Base-by-base conservation (phyloP, 1,140 invertebrate genomes). In the Nephotettix cincticeps region DNA sequence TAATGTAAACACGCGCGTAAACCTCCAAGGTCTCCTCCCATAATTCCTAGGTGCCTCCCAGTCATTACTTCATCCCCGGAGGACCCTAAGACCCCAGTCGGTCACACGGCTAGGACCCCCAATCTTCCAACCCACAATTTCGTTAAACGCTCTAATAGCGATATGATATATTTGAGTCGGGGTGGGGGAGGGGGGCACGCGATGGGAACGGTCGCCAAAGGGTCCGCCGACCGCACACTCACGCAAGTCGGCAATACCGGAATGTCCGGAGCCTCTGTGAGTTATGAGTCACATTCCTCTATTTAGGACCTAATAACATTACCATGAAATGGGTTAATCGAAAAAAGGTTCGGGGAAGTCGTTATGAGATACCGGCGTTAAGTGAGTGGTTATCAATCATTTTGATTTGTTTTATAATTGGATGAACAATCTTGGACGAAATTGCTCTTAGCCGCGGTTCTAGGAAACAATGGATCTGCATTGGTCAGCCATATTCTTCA, bases 131-230 rank as follows among this genome's bases (percentile, higher is more conserved):
- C 47, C 56, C 56, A 27, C 56, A 61, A 61, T 61, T 61, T 61
- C 27, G 56, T 61, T 61, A 61, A 61, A 61, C 56, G 56, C 25
- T 61, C 56, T 61, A 61, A 61, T 28, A 61, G 21, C 56, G 56
- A 61, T 61, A 61, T 61, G 56, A 61, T 61, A 61, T 61, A 61
- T 61, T 61, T 61, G 21, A 27, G 21, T 11, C 23, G 47, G 11
- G 47, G 6, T 6, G 56, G 25, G 1, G 56, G 56, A 29, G n/a
- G 56, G 47, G 27, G 2, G 6, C 56, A 61, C 56, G 56, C 56
- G 56, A 61, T 61, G 56, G 56, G 56, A 61, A 61, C 56, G 56
- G 56, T 27, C 27, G 56, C 56, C 23, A 23, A 23, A 4, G 56
- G 56, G 14, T 19, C 47, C 47, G 47, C 3, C 6, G 4, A n/a